Conservation (phyloP, 2,888 invertebrate species). For the Megaustenia siamemsis region DNA sequence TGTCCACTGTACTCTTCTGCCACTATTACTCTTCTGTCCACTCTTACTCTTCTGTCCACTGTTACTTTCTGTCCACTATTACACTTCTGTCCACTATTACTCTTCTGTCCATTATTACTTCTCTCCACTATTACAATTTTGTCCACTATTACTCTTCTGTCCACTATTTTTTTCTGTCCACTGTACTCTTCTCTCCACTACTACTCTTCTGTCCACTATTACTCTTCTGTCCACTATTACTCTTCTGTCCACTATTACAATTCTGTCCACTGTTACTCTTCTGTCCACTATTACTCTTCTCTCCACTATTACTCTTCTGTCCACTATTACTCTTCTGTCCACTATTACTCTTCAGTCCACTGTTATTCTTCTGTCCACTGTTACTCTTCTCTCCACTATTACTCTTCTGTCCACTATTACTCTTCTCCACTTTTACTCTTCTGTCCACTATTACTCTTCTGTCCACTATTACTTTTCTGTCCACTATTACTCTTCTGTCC, state of each 20-base stretch:
- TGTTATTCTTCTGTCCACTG: too few relatives aligned
- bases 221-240: constrained; percentile 25
- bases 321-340: not conserved
- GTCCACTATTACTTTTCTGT: too few relatives aligned
- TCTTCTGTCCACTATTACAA: not conserved
- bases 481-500: too few relatives aligned
- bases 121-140: constrained; percentile 10
- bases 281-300: constrained; percentile 32
- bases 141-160: constrained; percentile 13
- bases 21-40: too few relatives aligned
- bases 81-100: not conserved
- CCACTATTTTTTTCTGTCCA: constrained; percentile 6
- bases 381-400: too few relatives aligned
- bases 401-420: too few relatives aligned
- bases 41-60: not conserved
- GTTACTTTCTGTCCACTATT: not conserved
- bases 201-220: constrained; percentile 13
- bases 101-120: not conserved
- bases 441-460: too few relatives aligned
- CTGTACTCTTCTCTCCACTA: constrained; percentile 25
- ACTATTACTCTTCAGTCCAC: too few relatives aligned
- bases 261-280: not conserved
- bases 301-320: constrained; percentile 13
- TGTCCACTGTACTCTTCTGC: too few relatives aligned
- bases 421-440: too few relatives aligned